phyloP scores from a whole-genome alignment of 2,113 vertebrate genomes.

The Rhynchopsitta pachyrhyncha region DNA sequence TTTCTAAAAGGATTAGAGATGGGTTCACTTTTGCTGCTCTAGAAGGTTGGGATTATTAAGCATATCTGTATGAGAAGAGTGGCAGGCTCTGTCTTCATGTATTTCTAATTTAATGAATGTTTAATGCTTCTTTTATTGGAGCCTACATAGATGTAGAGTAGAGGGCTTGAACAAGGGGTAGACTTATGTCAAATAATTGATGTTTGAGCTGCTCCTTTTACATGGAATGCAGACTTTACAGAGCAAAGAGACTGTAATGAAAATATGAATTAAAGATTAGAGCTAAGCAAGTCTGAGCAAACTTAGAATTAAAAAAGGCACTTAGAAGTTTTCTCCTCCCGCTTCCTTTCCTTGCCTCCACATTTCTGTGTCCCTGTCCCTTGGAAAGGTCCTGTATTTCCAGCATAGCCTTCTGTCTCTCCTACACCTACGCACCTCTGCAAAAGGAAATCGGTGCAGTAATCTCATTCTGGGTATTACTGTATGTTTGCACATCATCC shows the following conservation, averaged over 20 bases:
- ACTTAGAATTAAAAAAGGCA: not conserved
- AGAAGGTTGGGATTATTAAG: conserved; percentile 2
- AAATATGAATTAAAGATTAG: conserved; percentile 62
- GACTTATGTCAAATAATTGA: conserved; percentile 35
- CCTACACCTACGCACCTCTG: not conserved
- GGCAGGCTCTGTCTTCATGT: conserved; percentile 28
- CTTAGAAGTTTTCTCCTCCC: not conserved
- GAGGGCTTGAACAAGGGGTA: conserved; percentile 30
- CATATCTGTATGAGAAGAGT: not conserved
- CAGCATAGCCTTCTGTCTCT: not conserved
- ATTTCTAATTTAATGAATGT: conserved; percentile 61
- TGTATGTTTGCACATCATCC: not conserved
- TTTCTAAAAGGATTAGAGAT: not conserved
- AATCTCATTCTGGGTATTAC: not conserved
- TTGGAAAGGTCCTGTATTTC: not conserved
- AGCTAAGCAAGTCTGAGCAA: conserved; percentile 24
- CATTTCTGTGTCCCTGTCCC: not conserved
- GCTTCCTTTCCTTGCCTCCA: not conserved
- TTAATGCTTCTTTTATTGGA: conserved; percentile 57
- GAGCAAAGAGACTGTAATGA: conserved; percentile 52
- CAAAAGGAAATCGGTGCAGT: not conserved
- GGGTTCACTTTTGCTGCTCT: not conserved
- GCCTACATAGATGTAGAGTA: conserved; percentile 17
- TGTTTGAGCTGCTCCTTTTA: conserved; percentile 37
- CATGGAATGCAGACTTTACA: conserved; percentile 34